Base-by-base conservation (phyloP, 2,113 vertebrate genomes). In the Hemicordylus capensis region DNA sequence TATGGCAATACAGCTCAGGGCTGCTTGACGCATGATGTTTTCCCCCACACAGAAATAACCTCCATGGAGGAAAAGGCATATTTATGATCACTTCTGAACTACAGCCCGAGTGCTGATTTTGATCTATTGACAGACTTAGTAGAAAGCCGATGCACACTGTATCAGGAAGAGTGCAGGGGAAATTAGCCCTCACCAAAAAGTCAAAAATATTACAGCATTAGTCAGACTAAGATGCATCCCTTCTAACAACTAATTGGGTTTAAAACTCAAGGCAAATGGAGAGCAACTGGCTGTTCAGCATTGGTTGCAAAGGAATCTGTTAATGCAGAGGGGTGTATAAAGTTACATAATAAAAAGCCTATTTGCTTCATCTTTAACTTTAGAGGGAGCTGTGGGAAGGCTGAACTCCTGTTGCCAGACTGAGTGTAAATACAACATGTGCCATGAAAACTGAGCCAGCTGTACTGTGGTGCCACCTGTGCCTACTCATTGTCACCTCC, bases 361-460 rank as follows among this genome's bases (percentile, higher is more conserved):
- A n/a, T 64, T 64, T 72, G 37, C 69, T 77, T 82, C 66, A 85
- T 72, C 76, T 73, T 84, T 79, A 83, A 83, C 58, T 83, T 83
- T 72, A 72, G 64, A 78, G 31, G 12, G 64, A 83, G 75, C 56
- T 7, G 28, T n/a, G 80, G 56, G 56, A 83, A 70, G 75, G 46
- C 42, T 73, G 54, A 63, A 72, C 78, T 58, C 28, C 56, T 73
- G 75, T 84, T 84, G 67, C 75, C 67, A 63, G 59, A 48, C 28
- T 31, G 46, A 83, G 37, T 42, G 58, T 77, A 74, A 87, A 84
- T 34, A 87, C 69, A 83, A 73, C 61, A 64, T 24, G 15, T 6
- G 48, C 58, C 72, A 83, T 64, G 48, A 58, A 56, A 48, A 26
- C 37, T 28, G 84, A 79, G 81, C 22, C 56, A 17, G 46, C 56